Base-by-base conservation (phyloP, 2,888 invertebrate genomes). In the Drosophila mimetica region DNA sequence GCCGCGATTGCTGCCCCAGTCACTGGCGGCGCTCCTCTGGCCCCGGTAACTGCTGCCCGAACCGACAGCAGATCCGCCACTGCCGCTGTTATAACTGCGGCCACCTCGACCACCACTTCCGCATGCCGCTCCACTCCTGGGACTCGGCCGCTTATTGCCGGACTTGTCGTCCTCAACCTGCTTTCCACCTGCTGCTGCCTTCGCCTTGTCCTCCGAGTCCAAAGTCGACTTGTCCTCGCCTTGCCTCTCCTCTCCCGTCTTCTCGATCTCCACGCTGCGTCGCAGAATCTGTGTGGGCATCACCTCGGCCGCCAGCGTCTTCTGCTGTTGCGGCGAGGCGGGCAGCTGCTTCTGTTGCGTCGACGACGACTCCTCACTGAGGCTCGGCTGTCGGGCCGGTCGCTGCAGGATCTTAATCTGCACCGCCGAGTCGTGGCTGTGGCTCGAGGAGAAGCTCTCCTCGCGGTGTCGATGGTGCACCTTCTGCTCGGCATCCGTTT, bases 11-110 rank as follows among this genome's bases (percentile, higher is more conserved):
- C 93, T 90, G 92, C 93, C 88, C 90, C 93, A 90, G 14, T 89
- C 89, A 30, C 89, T 88, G 57, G 90, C 79, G 57, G 90, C 79
- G 41, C 84, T 80, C 58, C 88, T 83, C 77, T 92, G 92, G 42
- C 92, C 90, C 39, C 93, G 76, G 92, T 93, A 77, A 74, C 93
- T 92, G 75, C 93, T 59, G 92, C 93, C 92, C 67, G 92, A 89
- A 74, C 93, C 92, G 73, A 52, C 42, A 4, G 65, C 18, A 18
- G 59, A 25, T 5, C 67, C 63, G 8, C 73, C 57, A 20, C 85
- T 76, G 36, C 78, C 76, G 16, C 61, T 14, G 5, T 67, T 52
- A 66, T 88, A 89, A n/a, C 77, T 85, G 14, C 91, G 85, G 30
- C 70, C 37, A 3, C 75, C 71, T 5, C 76, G 72, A 11, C 69